A percentile compares a stretch with the other conserved stretches of the same genome.
phyloP scores from a whole-genome alignment of 1,140 invertebrate genomes.

The Hyles vespertilio region DNA sequence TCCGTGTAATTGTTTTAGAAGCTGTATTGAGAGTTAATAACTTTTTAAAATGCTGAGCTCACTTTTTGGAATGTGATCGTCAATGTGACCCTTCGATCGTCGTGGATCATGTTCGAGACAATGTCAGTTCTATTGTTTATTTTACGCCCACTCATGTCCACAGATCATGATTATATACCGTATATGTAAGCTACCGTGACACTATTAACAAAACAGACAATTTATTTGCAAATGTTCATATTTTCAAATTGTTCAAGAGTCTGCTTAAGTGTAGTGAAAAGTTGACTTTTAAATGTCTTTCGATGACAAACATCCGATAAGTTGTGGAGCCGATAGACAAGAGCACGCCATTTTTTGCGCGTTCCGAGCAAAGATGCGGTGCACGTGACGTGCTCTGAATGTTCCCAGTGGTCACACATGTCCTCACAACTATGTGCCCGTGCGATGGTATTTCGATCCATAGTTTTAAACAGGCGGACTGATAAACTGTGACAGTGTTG shows the following conservation, averaged over 20 bases:
- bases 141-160: slow-evolving; percentile 5
- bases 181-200: no score
- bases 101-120: neutral
- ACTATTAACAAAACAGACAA: no score
- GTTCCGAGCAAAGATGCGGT: slow-evolving; percentile 42
- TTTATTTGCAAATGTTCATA: no score
- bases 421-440: neutral
- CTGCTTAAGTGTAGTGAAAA: no score
- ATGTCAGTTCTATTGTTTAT: slow-evolving; percentile 8
- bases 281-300: no score
- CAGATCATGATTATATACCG: neutral
- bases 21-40: neutral
- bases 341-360: slow-evolving; percentile 37
- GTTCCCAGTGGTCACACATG: slow-evolving; percentile 15
- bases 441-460: neutral
- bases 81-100: slow-evolving; percentile 11
- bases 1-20: no score
- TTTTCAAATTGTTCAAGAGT: no score
- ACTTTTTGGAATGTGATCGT: slow-evolving; percentile 1
- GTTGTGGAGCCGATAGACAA: slow-evolving; percentile 22
- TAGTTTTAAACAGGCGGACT: no score
- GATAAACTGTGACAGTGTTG: no score
- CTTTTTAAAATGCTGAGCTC: neutral
- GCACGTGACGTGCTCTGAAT: slow-evolving; percentile 62
- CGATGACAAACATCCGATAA: slow-evolving; percentile 26